Base-by-base conservation (phyloP, 2,113 vertebrate genomes). In the Hirundichthys speculiger region DNA sequence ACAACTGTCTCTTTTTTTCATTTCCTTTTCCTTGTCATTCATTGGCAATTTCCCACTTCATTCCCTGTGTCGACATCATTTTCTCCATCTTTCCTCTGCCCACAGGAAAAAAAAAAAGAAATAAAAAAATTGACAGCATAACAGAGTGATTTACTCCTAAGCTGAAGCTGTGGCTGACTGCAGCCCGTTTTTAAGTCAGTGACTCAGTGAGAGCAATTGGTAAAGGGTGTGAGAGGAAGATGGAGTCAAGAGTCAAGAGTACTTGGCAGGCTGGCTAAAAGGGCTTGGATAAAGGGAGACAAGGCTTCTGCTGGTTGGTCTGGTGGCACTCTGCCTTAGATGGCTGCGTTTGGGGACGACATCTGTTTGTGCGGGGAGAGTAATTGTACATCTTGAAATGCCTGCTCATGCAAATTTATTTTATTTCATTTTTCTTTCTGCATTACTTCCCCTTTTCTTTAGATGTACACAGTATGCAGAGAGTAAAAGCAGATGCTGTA, bases 161-260 rank as follows among this genome's bases (percentile, higher is more conserved):
- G 74, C 70, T 48, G 54, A 69, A 59, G 65, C 22, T 8, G 47
- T 69, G 47, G 55, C 66, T 71, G 67, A 56, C 70, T 66, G 65
- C 71, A 68, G 70, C 66, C 40, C 52, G 65, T 78, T 74, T 86
- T 85, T 41, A 61, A 75, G 72, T 59, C 75, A 73, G 9, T 77
- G 80, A 79, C 70, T 86, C 77, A 83, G 22, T 70, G 41, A 72
- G 62, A 79, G 74, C 64, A 64, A 53, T 54, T 74, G 67, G 40
- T 80, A 73, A 73, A 0, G 45, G 63, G 49, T 69, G 60, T 72
- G 66, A 59, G 54, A 86, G 74, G 61, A 24, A 60, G 72, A 64
- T 46, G 50, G 22, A 82, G 75, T 76, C 64, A 68, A 60, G 77
- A 68, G 22, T 63, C 22, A n/a, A 15, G 27, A 55, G 57, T 39